phyloP scores from a whole-genome alignment of 2,888 invertebrate species.

The Cryptocephalus primarius region DNA sequence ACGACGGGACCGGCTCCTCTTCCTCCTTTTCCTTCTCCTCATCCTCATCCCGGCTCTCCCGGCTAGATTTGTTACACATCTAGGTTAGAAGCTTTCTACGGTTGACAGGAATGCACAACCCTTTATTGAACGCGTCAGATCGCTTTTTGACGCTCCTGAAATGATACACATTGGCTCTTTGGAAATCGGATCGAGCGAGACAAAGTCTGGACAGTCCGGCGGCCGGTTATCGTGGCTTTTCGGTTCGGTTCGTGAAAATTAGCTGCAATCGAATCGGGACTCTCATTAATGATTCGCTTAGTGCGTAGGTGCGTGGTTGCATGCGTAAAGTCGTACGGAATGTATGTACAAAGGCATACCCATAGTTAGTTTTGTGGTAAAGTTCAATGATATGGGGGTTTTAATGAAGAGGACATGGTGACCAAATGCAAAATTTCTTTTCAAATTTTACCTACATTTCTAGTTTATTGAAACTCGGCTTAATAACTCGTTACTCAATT shows the following conservation, averaged over 20 bases:
- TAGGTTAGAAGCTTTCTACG: constrained; percentile 18
- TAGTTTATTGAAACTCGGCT: no score
- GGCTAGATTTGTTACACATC: constrained; percentile 17
- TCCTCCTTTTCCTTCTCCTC: neutral
- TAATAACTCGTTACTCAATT: no score
- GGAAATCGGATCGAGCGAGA: constrained; percentile 1
- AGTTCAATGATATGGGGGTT: no score
- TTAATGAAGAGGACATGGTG: no score
- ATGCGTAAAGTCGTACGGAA: no score
- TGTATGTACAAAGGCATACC: no score
- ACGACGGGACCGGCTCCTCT: constrained; percentile 1
- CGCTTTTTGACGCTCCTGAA: constrained; percentile 16
- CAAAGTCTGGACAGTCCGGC: neutral
- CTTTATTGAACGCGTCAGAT: constrained; percentile 2
- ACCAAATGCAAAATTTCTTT: no score
- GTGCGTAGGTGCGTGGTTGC: no score
- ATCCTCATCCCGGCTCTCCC: constrained; percentile 8
- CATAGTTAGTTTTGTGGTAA: no score
- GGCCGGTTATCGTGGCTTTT: no score
- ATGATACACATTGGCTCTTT: constrained; percentile 13
- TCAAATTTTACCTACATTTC: no score
- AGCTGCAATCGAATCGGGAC: neutral
- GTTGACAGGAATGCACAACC: constrained; percentile 26
- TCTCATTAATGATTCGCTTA: no score
- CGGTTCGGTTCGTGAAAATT: neutral